Evolutionary conservation across 2,113 vertebrate species (phyloP).

Genomic region (Notiomystis cincta): DNA sequence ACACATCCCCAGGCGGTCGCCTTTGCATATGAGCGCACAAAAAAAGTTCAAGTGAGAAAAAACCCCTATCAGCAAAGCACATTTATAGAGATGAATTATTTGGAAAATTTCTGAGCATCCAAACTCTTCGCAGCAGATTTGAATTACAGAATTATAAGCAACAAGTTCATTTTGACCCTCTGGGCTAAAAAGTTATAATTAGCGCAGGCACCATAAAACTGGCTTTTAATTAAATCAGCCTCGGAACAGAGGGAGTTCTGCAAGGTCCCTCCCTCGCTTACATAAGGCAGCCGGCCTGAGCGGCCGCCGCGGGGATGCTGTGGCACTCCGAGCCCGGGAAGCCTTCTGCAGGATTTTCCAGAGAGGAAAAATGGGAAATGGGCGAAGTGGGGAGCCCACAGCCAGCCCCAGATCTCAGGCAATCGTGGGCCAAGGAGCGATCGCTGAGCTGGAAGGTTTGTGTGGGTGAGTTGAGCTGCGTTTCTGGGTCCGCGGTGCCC

Average conservation of each 20-base stretch:
- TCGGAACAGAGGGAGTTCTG: not conserved
- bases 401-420: accelerated
- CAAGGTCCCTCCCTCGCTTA: not conserved
- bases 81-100: not conserved
- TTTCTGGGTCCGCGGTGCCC: not conserved
- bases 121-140: not conserved
- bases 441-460: not conserved
- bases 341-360: not conserved
- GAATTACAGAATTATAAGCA: slow-evolving; percentile 12
- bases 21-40: not conserved
- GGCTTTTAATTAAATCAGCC: slow-evolving; percentile 63
- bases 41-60: not conserved
- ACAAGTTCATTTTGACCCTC: slow-evolving; percentile 37
- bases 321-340: accelerated
- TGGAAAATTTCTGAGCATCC: slow-evolving; percentile 14
- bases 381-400: not conserved
- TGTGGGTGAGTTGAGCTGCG: not conserved
- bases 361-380: not conserved
- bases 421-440: accelerated
- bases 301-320: not conserved
- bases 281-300: not conserved
- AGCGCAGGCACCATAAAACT: slow-evolving; percentile 25
- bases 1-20: not conserved
- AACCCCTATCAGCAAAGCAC: not conserved
- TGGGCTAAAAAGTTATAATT: slow-evolving; percentile 51